Evolutionary conservation across 2,888 invertebrate genomes (phyloP), one percentile per base, ranked within the genome.

Genomic region (Saturnia japonica): DNA sequence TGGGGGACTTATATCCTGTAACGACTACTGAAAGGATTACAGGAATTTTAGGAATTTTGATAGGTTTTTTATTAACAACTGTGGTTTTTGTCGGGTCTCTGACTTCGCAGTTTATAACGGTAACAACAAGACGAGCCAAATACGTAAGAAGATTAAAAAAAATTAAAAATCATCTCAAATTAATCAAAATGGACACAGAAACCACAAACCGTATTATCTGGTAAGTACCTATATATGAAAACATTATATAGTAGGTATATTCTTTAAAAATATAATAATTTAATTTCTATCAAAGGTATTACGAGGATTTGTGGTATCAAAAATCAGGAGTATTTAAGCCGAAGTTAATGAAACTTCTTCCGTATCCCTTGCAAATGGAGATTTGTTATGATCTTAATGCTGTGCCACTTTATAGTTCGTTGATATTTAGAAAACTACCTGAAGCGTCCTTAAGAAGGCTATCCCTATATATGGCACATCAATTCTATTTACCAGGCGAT

Each of bases 401-500:
- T 67, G 91, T 92, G 66, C 91, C 94, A 22, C 86, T 95, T 0
- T 93, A 91, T 75, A 91, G 93, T 77, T 95, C 95, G 1, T 78
- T 94, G 67, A 79, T 95, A 84, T 95, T 95, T 78, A 87, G 93
- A 78, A 89, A 93, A 80, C 88, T 94, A 75, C 94, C 94, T 69
- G 94, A 94, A 84, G 88, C 94, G 71, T 94, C 95, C 80, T 84
- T 95, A 62, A 88, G 95, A 79, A 88, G 93, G 78, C 78, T 95
- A 68, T 93, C 95, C 16, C 82, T 92, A 62, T 88, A 89, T 54
- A 94, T 95, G 94, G 88, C 85, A 78, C 94, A 94, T 75, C 93
- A 94, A 75, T 94, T 94, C 83, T 94, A 93, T 84, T 88, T 94
- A 78, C 91, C 94, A 6, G 94, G 94, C 28, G 94, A 95, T 77